Evolutionary conservation across 2,113 vertebrate genomes (phyloP).

Genomic region (Pomatorhinus ruficollis): DNA sequence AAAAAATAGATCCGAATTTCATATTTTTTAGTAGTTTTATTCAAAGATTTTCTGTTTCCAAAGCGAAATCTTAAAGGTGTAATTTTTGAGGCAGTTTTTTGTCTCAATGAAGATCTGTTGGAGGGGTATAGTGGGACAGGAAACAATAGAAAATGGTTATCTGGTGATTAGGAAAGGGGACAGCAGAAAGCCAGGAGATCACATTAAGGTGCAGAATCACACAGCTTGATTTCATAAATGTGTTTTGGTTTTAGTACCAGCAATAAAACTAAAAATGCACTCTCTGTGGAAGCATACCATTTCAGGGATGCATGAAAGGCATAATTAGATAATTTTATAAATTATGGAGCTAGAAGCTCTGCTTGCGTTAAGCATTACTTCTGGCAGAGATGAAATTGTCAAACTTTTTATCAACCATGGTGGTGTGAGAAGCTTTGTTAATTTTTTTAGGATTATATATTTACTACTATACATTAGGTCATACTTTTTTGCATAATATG

Average conservation of each 20-base stretch:
- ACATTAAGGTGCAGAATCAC: neutral
- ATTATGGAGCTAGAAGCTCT: constrained; percentile 6
- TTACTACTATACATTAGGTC: neutral
- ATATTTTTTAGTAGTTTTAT: neutral
- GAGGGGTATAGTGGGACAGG: neutral
- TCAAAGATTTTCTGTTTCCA: neutral
- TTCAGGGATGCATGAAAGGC: constrained; percentile 45
- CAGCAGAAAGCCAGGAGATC: neutral
- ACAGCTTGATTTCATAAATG: neutral
- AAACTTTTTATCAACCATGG: neutral
- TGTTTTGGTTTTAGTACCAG: constrained; percentile 21
- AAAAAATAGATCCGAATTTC: neutral
- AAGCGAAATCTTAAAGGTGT: neutral
- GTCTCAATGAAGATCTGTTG: neutral
- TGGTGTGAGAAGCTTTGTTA: neutral
- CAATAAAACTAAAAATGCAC: constrained; percentile 16
- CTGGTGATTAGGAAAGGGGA: neutral
- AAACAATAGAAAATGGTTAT: neutral
- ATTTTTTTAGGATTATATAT: neutral
- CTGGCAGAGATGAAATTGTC: neutral
- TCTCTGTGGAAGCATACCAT: neutral
- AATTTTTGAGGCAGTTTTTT: neutral
- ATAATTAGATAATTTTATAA: constrained; percentile 11
- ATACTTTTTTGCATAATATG: neutral
- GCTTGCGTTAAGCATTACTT: neutral